A percentile compares a stretch with the other conserved stretches of the same genome.
Evolutionary conservation across 1,140 invertebrate genomes (phyloP).

Genomic region (Achroia grisella): DNA sequence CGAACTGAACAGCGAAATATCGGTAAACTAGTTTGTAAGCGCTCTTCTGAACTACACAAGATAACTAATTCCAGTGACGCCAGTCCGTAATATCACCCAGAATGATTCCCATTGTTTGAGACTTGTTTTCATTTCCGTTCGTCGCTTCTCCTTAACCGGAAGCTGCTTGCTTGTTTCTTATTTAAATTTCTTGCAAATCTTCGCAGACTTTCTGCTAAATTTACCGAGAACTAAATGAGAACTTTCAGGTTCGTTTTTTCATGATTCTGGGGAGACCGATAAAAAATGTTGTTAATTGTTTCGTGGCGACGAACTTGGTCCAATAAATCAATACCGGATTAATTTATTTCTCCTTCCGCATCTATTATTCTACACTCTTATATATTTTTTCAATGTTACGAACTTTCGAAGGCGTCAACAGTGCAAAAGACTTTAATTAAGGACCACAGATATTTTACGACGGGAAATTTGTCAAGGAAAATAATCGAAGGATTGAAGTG

Average conservation of each 20-base stretch:
- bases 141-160: conserved; percentile 14
- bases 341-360: neutral
- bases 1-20: too few relatives aligned
- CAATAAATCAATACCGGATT: conserved; percentile 2
- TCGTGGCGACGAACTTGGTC: neutral
- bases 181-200: conserved; percentile 23
- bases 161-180: conserved; percentile 13
- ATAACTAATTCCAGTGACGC: too few relatives aligned
- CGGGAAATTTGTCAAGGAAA: too few relatives aligned
- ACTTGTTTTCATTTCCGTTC: conserved; percentile 14
- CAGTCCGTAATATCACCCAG: conserved; percentile 5
- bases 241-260: neutral
- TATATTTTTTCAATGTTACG: too few relatives aligned
- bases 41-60: too few relatives aligned
- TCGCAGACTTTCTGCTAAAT: conserved; percentile 1
- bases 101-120: neutral
- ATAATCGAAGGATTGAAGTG: too few relatives aligned
- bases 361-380: too few relatives aligned
- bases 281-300: conserved; percentile 1
- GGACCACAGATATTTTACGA: too few relatives aligned
- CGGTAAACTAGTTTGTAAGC: too few relatives aligned
- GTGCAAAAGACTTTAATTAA: too few relatives aligned
- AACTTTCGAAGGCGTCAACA: too few relatives aligned
- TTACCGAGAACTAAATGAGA: conserved; percentile 1
- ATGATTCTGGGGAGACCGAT: neutral